Evolutionary conservation across 2,113 vertebrate genomes (phyloP).

Genomic region (Serinus canaria): DNA sequence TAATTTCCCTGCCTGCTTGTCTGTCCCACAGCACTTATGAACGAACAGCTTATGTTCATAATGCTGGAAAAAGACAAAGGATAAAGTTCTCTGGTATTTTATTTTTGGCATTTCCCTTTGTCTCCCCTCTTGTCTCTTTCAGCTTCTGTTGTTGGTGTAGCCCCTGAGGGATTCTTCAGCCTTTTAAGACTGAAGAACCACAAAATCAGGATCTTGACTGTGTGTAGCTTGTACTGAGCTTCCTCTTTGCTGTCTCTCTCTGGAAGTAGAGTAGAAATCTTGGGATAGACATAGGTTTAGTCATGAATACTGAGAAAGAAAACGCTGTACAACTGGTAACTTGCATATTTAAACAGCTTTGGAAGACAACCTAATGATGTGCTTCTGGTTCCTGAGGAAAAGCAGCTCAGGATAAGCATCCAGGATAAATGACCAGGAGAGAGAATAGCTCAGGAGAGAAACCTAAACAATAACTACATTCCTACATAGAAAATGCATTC

Average conservation of each 20-base stretch:
- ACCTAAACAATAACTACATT: not conserved
- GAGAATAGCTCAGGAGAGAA: not conserved
- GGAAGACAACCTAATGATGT: not conserved
- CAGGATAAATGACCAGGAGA: not conserved
- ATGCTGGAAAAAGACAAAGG: not conserved
- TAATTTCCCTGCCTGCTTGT: not conserved
- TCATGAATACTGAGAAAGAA: not conserved
- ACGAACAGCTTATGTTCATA: not conserved
- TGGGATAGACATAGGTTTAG: not conserved
- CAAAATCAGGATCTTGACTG: not conserved
- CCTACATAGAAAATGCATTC: slow-evolving; percentile 58
- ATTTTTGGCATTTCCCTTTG: not conserved
- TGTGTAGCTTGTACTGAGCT: not conserved
- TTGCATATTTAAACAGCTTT: not conserved
- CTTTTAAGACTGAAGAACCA: slow-evolving; percentile 7
- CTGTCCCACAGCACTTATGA: not conserved
- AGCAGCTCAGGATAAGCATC: not conserved
- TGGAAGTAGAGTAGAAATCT: not conserved
- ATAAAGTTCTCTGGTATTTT: not conserved
- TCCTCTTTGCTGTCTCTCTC: not conserved
- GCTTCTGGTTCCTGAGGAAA: not conserved
- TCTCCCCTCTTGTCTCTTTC: not conserved
- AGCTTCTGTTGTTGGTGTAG: not conserved
- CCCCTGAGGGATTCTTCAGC: not conserved
- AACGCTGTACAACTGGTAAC: not conserved